Base-by-base conservation (phyloP, 2,888 invertebrate species). In the Panorpa germanica region DNA sequence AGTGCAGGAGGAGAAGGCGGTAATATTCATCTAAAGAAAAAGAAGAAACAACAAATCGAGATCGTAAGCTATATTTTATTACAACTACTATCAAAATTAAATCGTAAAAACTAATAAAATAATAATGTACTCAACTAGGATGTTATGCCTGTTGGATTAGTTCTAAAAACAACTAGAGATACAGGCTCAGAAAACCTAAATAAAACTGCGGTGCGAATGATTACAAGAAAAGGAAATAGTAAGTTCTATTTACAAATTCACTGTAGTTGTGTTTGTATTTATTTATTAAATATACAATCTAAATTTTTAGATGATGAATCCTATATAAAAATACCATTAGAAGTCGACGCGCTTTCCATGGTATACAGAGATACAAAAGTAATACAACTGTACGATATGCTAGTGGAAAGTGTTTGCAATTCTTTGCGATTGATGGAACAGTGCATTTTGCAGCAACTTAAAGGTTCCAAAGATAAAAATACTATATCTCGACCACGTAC, bases 341-440 rank as follows among this genome's bases (percentile, higher is more conserved):
- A 65, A 44, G 57, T 82, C 34, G 80, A 82, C 49, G 64, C 74
- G 1, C 52, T 82, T 43, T 71, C 77, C 2, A 62, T 81, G 46
- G 65, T 80, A 6, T 68, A 70, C 42, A 60, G 67, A 32, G 64
- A 64, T 38, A 66, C 70, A 1, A 70, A 65, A 42, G 49, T 73
- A 21, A 51, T 61, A 33, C 64, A 71, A 24, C 46, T 82, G 2
- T 81, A 81, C 48, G 70, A 70, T 37, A 69, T 77, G 38, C 53
- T 82, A 4, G 70, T 80, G 4, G 78, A 80, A 46, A 72, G 77
- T 34, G 64, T 76, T 16, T 74, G 75, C 42, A 62, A 75, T 21
- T 69, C 75, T 32, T 55, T 82, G 26, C 59, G 66, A 37, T 53
- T 74, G 29, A 57, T 72, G 37, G 74, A 78, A 47, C 58, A 59